Percentiles rank a stretch among this genome's conserved stretches.
phyloP scores from a whole-genome alignment of 2,888 invertebrate species.

The Pecten maximus region DNA sequence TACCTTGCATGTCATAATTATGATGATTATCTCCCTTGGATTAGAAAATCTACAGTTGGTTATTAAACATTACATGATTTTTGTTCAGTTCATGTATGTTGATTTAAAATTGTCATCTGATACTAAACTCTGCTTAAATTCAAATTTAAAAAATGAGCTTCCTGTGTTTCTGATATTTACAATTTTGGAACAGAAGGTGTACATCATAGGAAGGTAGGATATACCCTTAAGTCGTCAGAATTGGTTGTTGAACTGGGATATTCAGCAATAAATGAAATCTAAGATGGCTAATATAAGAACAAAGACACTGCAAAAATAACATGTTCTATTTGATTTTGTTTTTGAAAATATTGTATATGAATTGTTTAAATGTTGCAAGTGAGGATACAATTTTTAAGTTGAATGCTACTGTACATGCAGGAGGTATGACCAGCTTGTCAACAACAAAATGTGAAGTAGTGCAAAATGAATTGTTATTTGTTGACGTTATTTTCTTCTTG shows the following conservation, averaged over 20 bases:
- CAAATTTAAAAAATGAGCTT: too few relatives aligned
- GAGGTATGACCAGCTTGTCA: not conserved
- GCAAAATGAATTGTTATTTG: not conserved
- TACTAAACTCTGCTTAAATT: too few relatives aligned
- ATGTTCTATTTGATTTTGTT: not conserved
- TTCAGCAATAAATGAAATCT: not conserved
- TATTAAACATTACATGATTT: too few relatives aligned
- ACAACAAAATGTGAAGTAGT: constrained; percentile 9
- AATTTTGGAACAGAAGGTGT: too few relatives aligned
- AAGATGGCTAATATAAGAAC: not conserved
- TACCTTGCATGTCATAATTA: too few relatives aligned
- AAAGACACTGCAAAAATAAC: not conserved
- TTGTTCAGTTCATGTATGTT: too few relatives aligned
- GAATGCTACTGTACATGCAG: not conserved
- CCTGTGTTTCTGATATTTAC: too few relatives aligned
- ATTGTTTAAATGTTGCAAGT: not conserved
- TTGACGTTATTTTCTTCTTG: not conserved
- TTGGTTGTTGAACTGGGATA: not conserved
- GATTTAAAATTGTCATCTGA: too few relatives aligned
- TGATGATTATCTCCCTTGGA: too few relatives aligned
- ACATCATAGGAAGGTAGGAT: not conserved
- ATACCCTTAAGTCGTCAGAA: not conserved
- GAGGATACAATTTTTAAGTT: not conserved
- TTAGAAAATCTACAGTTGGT: too few relatives aligned
- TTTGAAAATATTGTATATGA: not conserved